phyloP scores from a whole-genome alignment of 1,140 invertebrate genomes.

The Aphidius ervi region DNA sequence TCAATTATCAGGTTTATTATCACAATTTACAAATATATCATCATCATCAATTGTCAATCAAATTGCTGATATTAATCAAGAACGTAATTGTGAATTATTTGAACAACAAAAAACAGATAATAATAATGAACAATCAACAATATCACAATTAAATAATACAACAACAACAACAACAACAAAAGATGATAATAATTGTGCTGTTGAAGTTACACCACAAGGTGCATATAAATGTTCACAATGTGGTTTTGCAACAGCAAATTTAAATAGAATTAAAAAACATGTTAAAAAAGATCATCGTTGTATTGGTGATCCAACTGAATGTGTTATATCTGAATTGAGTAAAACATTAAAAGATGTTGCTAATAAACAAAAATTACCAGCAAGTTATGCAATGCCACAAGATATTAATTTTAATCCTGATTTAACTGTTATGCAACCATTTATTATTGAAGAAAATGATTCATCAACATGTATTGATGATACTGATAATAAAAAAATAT shows the following conservation, averaged over 20 bases:
- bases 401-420: conserved; percentile 46
- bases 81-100: conserved; percentile 24
- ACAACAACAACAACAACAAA: conserved; percentile 21
- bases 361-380: conserved; percentile 57
- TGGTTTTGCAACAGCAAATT: conserved; percentile 60
- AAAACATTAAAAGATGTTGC: conserved; percentile 55
- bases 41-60: conserved; percentile 17
- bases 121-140: conserved; percentile 22
- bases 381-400: conserved; percentile 59
- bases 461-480: conserved; percentile 33
- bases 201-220: conserved; percentile 48
- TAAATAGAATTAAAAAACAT: conserved; percentile 63
- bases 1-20: conserved; percentile 56
- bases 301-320: conserved; percentile 44
- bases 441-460: conserved; percentile 68
- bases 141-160: conserved; percentile 33
- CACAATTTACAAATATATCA: conserved; percentile 43
- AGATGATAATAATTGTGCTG: conserved; percentile 37
- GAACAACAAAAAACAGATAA: conserved; percentile 33
- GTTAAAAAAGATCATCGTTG: conserved; percentile 59
- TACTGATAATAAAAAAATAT: conserved; percentile 44
- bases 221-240: conserved; percentile 64
- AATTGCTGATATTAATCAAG: conserved; percentile 29
- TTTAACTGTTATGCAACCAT: conserved; percentile 75
- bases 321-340: conserved; percentile 49